phyloP scores from a whole-genome alignment of 2,113 vertebrate genomes.

The Myanophis thanlyinensis region DNA sequence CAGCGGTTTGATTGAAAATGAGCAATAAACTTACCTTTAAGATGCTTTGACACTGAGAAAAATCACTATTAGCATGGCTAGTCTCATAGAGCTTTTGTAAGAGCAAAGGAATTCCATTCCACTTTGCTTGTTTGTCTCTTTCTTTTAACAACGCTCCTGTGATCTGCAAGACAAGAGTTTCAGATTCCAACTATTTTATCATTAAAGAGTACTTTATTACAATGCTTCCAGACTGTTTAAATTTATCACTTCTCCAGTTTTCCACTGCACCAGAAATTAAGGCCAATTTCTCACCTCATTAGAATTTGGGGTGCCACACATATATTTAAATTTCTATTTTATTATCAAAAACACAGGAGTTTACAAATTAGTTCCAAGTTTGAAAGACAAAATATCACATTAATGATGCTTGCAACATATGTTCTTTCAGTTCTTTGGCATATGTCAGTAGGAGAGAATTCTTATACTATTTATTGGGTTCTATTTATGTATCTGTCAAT shows the following conservation, averaged over 20 bases:
- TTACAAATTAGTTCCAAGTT: background rate
- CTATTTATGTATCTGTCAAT: background rate
- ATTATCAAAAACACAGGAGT: background rate
- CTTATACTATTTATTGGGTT: background rate
- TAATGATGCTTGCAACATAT: background rate
- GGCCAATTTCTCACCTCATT: background rate
- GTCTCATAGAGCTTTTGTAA: constrained; percentile 88
- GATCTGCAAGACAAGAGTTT: constrained; percentile 72
- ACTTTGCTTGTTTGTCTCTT: constrained; percentile 90
- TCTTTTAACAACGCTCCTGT: constrained; percentile 87
- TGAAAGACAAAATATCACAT: background rate
- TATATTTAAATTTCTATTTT: background rate
- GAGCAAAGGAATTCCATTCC: constrained; percentile 92
- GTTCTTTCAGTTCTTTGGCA: background rate
- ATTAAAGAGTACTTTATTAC: background rate
- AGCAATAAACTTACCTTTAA: constrained; percentile 82
- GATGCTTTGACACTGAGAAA: constrained; percentile 88
- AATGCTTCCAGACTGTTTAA: background rate
- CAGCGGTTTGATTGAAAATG: background rate
- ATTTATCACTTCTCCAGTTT: background rate
- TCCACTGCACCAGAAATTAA: background rate
- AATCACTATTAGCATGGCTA: constrained; percentile 94
- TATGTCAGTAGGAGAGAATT: background rate
- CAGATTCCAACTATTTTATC: background rate
- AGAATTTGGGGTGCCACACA: background rate